Percentiles rank a stretch among this genome's conserved stretches.
Evolutionary conservation across 2,113 vertebrate species (phyloP).

Genomic region (Lepisosteus osseus): DNA sequence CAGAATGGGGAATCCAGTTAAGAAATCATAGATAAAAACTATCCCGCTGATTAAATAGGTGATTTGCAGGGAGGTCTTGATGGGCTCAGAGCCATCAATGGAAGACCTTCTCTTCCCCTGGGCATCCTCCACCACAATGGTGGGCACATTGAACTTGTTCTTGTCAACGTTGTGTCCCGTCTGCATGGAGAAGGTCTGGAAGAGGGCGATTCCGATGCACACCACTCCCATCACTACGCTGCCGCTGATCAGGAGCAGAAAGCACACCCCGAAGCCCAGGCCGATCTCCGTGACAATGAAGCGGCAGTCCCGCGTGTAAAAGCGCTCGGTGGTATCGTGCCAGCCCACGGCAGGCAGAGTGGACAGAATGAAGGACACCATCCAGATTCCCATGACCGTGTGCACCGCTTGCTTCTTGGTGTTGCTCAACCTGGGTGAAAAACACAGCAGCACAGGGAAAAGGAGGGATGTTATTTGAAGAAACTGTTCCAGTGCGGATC

Average conservation of each 20-base stretch:
- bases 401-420: slow-evolving; percentile 90
- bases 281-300: slow-evolving; percentile 91
- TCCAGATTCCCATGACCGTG: slow-evolving; percentile 93
- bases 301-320: slow-evolving; percentile 84
- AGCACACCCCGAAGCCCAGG: slow-evolving; percentile 89
- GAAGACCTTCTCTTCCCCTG: slow-evolving; percentile 89
- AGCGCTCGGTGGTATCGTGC: slow-evolving; percentile 85
- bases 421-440: slow-evolving; percentile 77
- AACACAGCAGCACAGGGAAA: slow-evolving; percentile 29
- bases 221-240: slow-evolving; percentile 81
- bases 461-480: slow-evolving; percentile 32
- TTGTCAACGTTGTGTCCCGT: slow-evolving; percentile 65
- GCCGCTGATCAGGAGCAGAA: slow-evolving; percentile 84
- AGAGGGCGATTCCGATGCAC: slow-evolving; percentile 84
- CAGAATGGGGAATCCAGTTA: slow-evolving; percentile 87
- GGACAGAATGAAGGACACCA: slow-evolving; percentile 90
- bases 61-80: slow-evolving; percentile 86
- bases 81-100: slow-evolving; percentile 84
- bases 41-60: slow-evolving; percentile 86
- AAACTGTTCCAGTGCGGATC: slow-evolving; percentile 25
- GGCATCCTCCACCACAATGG: slow-evolving; percentile 88
- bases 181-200: slow-evolving; percentile 81
- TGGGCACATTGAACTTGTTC: slow-evolving; percentile 83
- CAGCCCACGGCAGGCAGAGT: slow-evolving; percentile 88
- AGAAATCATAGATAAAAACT: slow-evolving; percentile 86